A percentile compares a stretch with the other conserved stretches of the same genome.
phyloP scores from a whole-genome alignment of 2,797 vertebrate genomes.

The Sciurus carolinensis region DNA sequence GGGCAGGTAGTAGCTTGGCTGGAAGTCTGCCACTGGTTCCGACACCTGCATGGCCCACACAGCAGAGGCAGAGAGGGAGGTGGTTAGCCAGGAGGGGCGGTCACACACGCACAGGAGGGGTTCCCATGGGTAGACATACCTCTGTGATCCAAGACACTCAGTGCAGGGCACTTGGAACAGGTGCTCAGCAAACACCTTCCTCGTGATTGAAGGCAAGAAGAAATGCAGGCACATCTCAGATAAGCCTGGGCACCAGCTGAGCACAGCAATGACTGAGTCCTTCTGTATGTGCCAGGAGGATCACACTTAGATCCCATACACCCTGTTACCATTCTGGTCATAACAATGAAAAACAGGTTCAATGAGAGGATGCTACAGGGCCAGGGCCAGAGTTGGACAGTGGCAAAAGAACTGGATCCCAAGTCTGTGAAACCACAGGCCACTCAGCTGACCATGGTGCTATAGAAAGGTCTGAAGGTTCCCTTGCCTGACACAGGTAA shows the following conservation, averaged over 20 bases:
- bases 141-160: background rate
- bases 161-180: background rate
- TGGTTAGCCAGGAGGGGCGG: background rate
- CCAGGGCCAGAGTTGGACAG: background rate
- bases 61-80: conserved; percentile 23
- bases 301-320: fast-evolving
- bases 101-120: fast-evolving
- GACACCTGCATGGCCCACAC: conserved; percentile 82
- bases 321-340: background rate
- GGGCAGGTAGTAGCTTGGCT: conserved; percentile 81
- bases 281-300: background rate
- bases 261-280: background rate
- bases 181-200: background rate
- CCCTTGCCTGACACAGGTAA: background rate
- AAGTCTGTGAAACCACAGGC: background rate
- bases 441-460: background rate
- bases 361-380: background rate
- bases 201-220: background rate
- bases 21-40: conserved; percentile 86
- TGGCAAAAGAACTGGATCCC: background rate
- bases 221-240: background rate
- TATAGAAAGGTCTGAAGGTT: background rate
- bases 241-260: background rate
- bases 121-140: background rate
- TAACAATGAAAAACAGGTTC: background rate